Evolutionary conservation across 2,888 invertebrate species (phyloP).

Genomic region (Lithophane socia): DNA sequence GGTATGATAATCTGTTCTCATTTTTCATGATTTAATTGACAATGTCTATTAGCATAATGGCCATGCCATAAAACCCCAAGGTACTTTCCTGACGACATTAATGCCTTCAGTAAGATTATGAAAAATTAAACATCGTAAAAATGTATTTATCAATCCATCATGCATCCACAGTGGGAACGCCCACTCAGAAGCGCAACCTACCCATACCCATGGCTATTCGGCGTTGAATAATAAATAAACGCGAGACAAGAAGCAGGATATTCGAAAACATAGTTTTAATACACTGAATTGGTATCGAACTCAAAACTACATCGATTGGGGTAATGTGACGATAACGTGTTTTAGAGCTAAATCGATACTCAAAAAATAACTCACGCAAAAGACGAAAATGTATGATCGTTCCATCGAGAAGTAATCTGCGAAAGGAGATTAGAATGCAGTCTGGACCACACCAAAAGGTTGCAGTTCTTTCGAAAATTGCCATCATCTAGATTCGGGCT

Average conservation of each 20-base stretch:
- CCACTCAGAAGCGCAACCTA: slow-evolving; percentile 46
- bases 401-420: background rate
- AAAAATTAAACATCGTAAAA: slow-evolving; percentile 41
- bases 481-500: background rate
- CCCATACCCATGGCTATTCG: slow-evolving; percentile 49
- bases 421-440: background rate
- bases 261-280: slow-evolving; percentile 6
- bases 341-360: background rate
- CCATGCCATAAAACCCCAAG: slow-evolving; percentile 8
- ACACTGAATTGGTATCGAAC: background rate
- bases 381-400: background rate
- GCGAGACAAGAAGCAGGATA: slow-evolving; percentile 28
- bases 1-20: slow-evolving; percentile 10
- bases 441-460: background rate
- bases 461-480: background rate
- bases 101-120: slow-evolving; percentile 23
- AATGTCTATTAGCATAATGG: background rate
- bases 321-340: background rate
- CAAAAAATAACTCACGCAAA: background rate
- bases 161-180: slow-evolving; percentile 49
- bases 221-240: slow-evolving; percentile 60
- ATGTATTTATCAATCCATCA: slow-evolving; percentile 44
- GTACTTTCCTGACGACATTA: slow-evolving; percentile 26
- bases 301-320: background rate
- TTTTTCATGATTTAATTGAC: slow-evolving; percentile 13